Evolutionary conservation across 2,113 vertebrate species (phyloP), one percentile per base, ranked within the genome.

Genomic region (Mesitornis unicolor): DNA sequence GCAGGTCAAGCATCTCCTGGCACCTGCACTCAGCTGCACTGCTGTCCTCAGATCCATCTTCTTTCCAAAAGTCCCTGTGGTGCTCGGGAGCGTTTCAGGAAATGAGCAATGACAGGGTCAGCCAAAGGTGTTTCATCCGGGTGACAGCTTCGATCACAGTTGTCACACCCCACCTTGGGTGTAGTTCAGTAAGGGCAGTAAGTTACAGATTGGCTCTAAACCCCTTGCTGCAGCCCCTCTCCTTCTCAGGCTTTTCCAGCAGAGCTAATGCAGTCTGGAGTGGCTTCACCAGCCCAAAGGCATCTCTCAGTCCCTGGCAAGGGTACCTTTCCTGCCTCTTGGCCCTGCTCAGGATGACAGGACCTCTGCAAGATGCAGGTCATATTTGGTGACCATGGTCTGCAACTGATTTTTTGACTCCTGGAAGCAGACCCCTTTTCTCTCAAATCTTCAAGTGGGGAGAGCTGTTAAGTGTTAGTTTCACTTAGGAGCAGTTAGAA

Each of bases 341-440:
- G 35, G 18, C 7, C 28, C 25, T 2, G 4, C 5, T 1, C 0
- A 0, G 9, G 43, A 38, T 16, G 54, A 15, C 8, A 16, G 33
- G 9, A 25, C 6, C 15, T 29, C 40, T n/a, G 48, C 56, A 35
- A 47, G 2, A 22, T 4, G 0, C 29, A 45, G 43, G 53, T 9
- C 4, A 1, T 9, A 9, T 25, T 43, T 17, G 38, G 54, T 22
- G n/a, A 60, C 50, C 20, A 6, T 5, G 10, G 28, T 28, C 43
- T 80, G 53, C 16, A 59, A 38, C 69, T 45, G 59, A 50, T 17
- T 10, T 20, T 63, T n/a, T 43, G 24, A 43, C 20, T 40, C 33
- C 33, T 60, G 40, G 36, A 65, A 78, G 42, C 11, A n/a, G 28
- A 31, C 11, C 11, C 24, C 50, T 15, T 6, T 51, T 15, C 15